A percentile compares a stretch with the other conserved stretches of the same genome.
phyloP scores from a whole-genome alignment of 1,140 invertebrate genomes.

The Drosophila melanica region DNA sequence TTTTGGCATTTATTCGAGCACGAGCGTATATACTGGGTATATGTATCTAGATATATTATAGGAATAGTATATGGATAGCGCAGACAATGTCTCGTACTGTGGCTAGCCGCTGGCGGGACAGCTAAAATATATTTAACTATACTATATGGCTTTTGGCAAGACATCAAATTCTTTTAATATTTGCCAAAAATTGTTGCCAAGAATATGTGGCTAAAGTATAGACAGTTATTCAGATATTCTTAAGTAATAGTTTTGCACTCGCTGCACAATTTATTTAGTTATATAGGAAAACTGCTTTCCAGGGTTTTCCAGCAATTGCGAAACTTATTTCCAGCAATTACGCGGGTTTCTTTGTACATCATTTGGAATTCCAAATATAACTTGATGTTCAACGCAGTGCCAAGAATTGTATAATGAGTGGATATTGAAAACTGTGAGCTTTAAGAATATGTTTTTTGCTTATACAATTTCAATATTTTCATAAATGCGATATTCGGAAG shows the following conservation, averaged over 20 bases:
- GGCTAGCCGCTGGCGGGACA: slow-evolving; percentile 80
- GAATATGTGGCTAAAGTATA: slow-evolving; percentile 10
- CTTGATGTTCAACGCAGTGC: no score
- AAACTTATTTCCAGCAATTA: neutral
- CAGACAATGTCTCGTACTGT: slow-evolving; percentile 72
- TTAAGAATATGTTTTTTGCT: no score
- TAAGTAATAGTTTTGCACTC: neutral
- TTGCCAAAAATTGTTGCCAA: slow-evolving; percentile 25
- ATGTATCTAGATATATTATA: slow-evolving; percentile 27
- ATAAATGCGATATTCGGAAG: no score
- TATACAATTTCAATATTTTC: no score
- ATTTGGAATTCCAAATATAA: no score
- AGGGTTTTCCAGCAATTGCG: neutral
- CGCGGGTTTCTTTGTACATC: no score
- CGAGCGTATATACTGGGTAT: slow-evolving; percentile 5
- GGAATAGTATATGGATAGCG: slow-evolving; percentile 4
- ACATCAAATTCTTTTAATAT: slow-evolving; percentile 27
- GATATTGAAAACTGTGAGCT: no score
- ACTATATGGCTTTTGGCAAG: slow-evolving; percentile 40
- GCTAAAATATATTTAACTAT: slow-evolving; percentile 57
- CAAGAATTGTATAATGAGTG: no score
- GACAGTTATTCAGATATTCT: neutral
- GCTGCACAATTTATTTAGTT: no score
- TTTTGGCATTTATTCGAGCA: slow-evolving; percentile 65
- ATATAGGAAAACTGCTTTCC: no score